Evolutionary conservation across 2,888 invertebrate genomes (phyloP).

Genomic region (Cephalotes varians): DNA sequence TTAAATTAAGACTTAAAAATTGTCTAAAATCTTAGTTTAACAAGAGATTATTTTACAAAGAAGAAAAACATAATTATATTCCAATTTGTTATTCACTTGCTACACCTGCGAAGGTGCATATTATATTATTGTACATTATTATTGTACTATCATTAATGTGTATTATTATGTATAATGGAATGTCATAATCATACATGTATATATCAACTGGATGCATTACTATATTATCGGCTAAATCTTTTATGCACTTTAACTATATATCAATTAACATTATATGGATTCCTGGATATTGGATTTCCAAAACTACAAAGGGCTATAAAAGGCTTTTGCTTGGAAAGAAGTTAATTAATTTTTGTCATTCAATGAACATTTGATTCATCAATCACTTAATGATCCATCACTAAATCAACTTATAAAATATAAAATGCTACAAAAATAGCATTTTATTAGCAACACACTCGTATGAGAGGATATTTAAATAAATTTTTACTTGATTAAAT

Average conservation of each 20-base stretch:
- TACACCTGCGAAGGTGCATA: not conserved
- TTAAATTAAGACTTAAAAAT: not conserved
- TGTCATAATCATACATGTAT: not conserved
- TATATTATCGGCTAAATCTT: conserved; percentile 12
- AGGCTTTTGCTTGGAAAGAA: not conserved
- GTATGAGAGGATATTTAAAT: conserved; percentile 4
- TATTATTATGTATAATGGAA: not conserved
- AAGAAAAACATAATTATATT: not conserved
- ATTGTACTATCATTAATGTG: not conserved
- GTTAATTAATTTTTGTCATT: conserved; percentile 18
- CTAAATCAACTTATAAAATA: not conserved
- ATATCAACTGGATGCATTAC: not conserved
- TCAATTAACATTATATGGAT: conserved; percentile 28
- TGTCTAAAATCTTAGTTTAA: not conserved
- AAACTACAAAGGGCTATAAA: not conserved
- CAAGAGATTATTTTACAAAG: not conserved
- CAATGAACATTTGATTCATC: not conserved
- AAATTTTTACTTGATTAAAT: not conserved
- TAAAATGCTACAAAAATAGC: not conserved
- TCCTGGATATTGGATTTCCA: not conserved
- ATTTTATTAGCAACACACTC: not conserved
- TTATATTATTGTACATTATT: not conserved
- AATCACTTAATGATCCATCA: not conserved
- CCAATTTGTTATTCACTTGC: not conserved
- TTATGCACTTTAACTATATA: conserved; percentile 12